These are phyloP conservation scores for Lanistes nyassanus DNA, from an alignment of 1,140 invertebrate species.

Conservation along the genomic window DNA sequence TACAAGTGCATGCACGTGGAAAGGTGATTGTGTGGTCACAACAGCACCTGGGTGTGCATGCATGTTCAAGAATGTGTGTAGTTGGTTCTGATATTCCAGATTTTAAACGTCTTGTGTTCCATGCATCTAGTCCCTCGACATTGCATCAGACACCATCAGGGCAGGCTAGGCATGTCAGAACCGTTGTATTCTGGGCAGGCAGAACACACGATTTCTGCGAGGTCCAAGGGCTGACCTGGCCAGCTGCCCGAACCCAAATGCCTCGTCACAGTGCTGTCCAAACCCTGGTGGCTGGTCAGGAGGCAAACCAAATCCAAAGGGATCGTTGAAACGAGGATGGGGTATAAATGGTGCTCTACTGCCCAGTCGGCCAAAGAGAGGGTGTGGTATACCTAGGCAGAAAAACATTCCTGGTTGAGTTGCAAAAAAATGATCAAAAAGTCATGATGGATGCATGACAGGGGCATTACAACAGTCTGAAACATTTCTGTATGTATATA, in stretches of 20 bases:
- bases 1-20: too few relatives aligned
- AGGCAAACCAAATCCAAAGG: neutral
- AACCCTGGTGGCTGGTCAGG: neutral
- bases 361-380: neutral
- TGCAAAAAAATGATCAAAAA: neutral
- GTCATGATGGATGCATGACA: neutral
- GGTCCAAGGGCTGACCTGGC: neutral
- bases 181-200: neutral
- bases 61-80: too few relatives aligned
- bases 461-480: neutral
- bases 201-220: neutral
- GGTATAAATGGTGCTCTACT: constrained; percentile 12
- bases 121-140: too few relatives aligned
- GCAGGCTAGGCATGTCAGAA: too few relatives aligned
- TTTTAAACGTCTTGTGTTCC: too few relatives aligned
- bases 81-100: too few relatives aligned
- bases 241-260: neutral
- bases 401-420: neutral
- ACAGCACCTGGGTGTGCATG: too few relatives aligned
- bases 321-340: neutral
- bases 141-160: too few relatives aligned
- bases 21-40: too few relatives aligned
- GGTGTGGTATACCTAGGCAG: constrained; percentile 19
- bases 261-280: neutral
- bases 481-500: neutral